Percentiles rank a stretch among this genome's conserved stretches.
Evolutionary conservation across 2,797 vertebrate genomes (phyloP).

Genomic region (Sebastes jordani): DNA sequence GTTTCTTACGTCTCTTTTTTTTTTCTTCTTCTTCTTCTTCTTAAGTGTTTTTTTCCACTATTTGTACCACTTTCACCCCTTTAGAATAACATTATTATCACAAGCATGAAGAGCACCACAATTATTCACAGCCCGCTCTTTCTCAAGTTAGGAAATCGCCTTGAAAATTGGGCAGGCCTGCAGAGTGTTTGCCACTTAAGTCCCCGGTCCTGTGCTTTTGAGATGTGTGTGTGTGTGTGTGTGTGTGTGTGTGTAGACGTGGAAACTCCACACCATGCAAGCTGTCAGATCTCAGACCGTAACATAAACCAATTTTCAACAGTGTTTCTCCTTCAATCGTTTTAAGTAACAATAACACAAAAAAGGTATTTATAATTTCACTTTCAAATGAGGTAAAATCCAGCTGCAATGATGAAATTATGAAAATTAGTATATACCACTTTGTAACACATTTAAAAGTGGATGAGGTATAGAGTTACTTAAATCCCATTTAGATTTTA

Average conservation of each 20-base stretch:
- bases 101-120: conserved; percentile 81
- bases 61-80: conserved; percentile 79
- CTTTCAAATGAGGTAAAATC: conserved; percentile 44
- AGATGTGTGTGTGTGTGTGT: conserved; percentile 46
- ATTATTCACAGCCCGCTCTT: conserved; percentile 80
- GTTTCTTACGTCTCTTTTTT: conserved; percentile 61
- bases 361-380: conserved; percentile 60
- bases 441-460: conserved; percentile 6
- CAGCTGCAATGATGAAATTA: conserved; percentile 19
- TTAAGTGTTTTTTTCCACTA: conserved; percentile 75
- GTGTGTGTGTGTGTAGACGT: conserved; percentile 41
- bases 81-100: conserved; percentile 85
- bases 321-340: conserved; percentile 74
- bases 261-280: conserved; percentile 69
- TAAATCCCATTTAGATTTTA: conserved; percentile 6
- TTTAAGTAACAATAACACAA: conserved; percentile 73
- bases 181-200: conserved; percentile 81
- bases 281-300: conserved; percentile 76
- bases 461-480: conserved; percentile 1
- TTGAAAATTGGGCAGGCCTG: conserved; percentile 85
- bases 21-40: not conserved
- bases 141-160: conserved; percentile 85
- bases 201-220: conserved; percentile 60
- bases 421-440: not conserved
- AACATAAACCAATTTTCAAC: conserved; percentile 84